Evolutionary conservation across 2,888 invertebrate genomes (phyloP).

Genomic region (Metacarcinus magister): DNA sequence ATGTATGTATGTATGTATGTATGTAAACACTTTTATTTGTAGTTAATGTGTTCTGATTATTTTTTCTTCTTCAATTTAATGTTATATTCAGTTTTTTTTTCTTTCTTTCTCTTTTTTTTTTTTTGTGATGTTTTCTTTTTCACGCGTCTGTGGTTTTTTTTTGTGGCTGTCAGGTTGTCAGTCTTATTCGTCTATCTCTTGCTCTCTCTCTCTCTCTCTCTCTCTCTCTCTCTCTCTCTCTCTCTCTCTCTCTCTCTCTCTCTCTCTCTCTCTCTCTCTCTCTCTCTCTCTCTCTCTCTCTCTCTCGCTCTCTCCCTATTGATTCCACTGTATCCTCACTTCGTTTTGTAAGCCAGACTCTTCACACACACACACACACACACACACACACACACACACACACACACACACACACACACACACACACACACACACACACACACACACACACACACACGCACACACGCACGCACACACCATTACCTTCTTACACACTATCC

Average conservation of each 20-base stretch:
- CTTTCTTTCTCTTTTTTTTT: too few species aligned
- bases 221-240: neutral
- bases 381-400: slow-evolving; percentile 34
- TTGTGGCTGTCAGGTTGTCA: too few species aligned
- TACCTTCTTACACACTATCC: neutral
- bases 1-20: too few species aligned
- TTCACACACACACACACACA: slow-evolving; percentile 34
- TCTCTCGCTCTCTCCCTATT: neutral
- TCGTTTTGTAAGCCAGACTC: neutral
- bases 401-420: slow-evolving; percentile 43
- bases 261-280: neutral
- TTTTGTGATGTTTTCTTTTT: too few species aligned
- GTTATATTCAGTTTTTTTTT: too few species aligned
- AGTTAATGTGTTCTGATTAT: too few species aligned
- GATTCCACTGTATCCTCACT: neutral
- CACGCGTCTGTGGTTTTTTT: too few species aligned
- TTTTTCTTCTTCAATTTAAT: too few species aligned
- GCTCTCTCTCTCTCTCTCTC: neutral
- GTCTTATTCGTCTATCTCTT: neutral
- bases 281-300: neutral
- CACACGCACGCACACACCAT: slow-evolving; percentile 30
- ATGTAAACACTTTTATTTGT: too few species aligned
- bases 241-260: too few species aligned
- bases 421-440: slow-evolving; percentile 41
- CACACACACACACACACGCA: slow-evolving; percentile 45